Evolutionary conservation across 2,113 vertebrate species (phyloP), one percentile per base, ranked within the genome.

Genomic region (Pseudopodoces humilis): DNA sequence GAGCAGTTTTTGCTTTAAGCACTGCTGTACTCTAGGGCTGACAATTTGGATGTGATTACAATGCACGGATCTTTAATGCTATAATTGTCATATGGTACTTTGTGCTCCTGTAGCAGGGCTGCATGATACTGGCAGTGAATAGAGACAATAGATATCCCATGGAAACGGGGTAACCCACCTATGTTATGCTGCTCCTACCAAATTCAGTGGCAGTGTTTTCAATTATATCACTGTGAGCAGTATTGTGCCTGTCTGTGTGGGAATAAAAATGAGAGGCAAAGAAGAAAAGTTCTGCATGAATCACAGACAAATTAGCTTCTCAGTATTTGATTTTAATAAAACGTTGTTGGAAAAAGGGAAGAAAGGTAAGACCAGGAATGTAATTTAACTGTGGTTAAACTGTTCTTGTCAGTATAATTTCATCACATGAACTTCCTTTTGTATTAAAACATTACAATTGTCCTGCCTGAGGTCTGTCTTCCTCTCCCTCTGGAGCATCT

Each of bases 251-350:
- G 50, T 43, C 79, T 75, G 47, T 35, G 71, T 67, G 49, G 64
- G 83, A 93, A 90, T 43, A 64, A 64, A 92, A 92, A 64, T 30
- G 52, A 90, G 71, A 85, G n/a, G 43, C 50, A 56, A 81, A 74
- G 65, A 75, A 86, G 68, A 92, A 91, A 91, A 41, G 56, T 69
- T n/a, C 83, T 88, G 77, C 33, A 41, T 88, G 80, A 94, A 88
- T 93, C 84, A 80, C 27, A 87, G 31, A 64, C 1, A 1, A 94
- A 65, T 91, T 88, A 91, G 10, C 19, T 80, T 81, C 39, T 77
- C 23, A 9, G 64, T 52, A 33, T 86, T 90, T 74, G 76, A 67
- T 88, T 92, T 95, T 94, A 95, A 79, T 78, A 67, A 89, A 95
- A 63, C 52, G 33, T 70, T 90, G 47, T 67, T 81, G 52, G 37